Evolutionary conservation across 2,113 vertebrate genomes (phyloP), one percentile per base, ranked within the genome.

Genomic region (Puffinus mauretanicus): DNA sequence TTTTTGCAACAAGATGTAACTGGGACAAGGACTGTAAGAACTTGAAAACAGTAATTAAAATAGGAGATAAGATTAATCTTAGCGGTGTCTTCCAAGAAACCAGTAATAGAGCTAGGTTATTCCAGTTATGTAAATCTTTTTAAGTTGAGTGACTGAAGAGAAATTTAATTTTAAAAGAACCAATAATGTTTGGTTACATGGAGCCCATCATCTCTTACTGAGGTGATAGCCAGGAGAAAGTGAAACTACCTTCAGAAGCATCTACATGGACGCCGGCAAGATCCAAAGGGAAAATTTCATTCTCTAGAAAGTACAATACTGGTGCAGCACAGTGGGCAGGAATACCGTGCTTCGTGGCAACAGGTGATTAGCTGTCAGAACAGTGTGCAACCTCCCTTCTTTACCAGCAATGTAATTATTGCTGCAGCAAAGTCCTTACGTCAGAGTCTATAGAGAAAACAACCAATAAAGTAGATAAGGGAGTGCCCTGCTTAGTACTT

Each of bases 41-140:
- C 89, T 95, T 86, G 85, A 93, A 96, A 93, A 95, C 54, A 92
- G 47, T 92, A 91, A 97, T 97, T 97, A 95, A 96, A 94, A 72
- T 81, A 62, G 81, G 55, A 95, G 95, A 95, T 91, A 91, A 95
- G 83, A 89, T 93, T 93, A 78, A 83, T 88, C 76, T 81, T 94
- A 92, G 81, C 0, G 12, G 70, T 95, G 80, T 94, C 87, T 97
- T 97, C 82, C 73, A 97, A 95, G 89, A 96, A 94, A 92, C 77
- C 94, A 95, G 75, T 71, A 94, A 92, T 32, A 96, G 58, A 85
- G 64, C 75, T 83, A 90, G 44, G 85, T 93, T 96, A 85, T 97
- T 95, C 77, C 82, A 97, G 94, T 95, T 97, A 95, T 86, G 92
- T 94, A 97, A 95, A 97, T 96, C 58, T 77, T 93, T 94, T 82